Base-by-base conservation (phyloP, 2,888 invertebrate species). In the Hipparchia semele region DNA sequence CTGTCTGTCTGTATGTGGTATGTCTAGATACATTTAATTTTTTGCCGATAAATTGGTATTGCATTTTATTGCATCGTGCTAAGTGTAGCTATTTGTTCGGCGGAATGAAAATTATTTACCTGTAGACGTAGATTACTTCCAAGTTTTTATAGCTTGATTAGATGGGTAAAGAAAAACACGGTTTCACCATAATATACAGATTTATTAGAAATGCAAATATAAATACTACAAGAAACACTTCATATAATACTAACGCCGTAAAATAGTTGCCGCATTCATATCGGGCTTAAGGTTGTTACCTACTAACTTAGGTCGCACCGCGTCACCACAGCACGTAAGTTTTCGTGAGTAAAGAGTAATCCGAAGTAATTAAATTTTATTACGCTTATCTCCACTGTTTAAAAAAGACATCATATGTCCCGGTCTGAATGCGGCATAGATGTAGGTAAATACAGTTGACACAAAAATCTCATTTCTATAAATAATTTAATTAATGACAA, bases 151-250 rank as follows among this genome's bases (percentile, higher is more conserved):
- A 56, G 6, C 13, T 56, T 1, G 6, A 1, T 39, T n/a, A 33
- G 49, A 56, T 68, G 33, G 49, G 6, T 12, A 49, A 73, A 80
- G 78, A 75, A 68, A 81, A 78, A 76, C 73, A 71, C 45, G 49
- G 12, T 54, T 77, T 77, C 64, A 79, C 78, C 83, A 85, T 82
- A 69, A 69, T 69, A 86, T 85, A 84, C 83, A 80, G 84, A 84
- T 88, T 89, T 89, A 89, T 89, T 89, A 85, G 84, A 87, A 90
- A 88, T 87, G 87, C 84, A 84, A 82, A 86, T 85, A 83, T 85
- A 83, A 81, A 69, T 74, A 77, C 77, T 75, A 65, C 65, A 73
- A 85, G 81, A 86, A 84, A 89, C 83, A 86, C 82, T 76, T 79
- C 80, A 72, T 80, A 59, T 53, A 84, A 82, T 65, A 65, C 65